phyloP scores from a whole-genome alignment of 2,888 invertebrate genomes.

The Chirona hameri region DNA sequence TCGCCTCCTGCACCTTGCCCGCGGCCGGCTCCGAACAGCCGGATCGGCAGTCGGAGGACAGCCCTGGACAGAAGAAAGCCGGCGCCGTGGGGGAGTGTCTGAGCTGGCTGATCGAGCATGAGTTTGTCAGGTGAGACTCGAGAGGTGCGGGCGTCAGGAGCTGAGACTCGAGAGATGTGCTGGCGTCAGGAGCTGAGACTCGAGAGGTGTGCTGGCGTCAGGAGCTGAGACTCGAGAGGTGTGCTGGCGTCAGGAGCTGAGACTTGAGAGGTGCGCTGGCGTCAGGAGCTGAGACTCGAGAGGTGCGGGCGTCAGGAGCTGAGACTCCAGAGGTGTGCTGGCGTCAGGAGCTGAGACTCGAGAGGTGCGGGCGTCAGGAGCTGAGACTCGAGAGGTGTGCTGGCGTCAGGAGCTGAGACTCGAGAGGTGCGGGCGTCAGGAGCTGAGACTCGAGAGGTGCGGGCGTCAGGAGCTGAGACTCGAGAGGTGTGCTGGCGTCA shows the following conservation, averaged over 20 bases:
- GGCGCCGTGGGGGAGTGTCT: background rate
- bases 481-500: too few species aligned
- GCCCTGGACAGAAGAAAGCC: background rate
- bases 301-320: too few species aligned
- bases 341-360: background rate
- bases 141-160: too few species aligned
- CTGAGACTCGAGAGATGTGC: too few species aligned
- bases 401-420: background rate
- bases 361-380: too few species aligned
- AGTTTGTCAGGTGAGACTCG: constrained; percentile 24
- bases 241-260: background rate
- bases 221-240: background rate
- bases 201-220: too few species aligned
- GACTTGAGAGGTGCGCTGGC: background rate
- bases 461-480: too few species aligned
- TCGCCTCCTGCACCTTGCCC: background rate
- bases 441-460: too few species aligned
- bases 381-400: background rate
- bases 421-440: too few species aligned
- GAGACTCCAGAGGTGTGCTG: background rate
- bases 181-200: too few species aligned
- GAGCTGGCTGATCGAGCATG: background rate
- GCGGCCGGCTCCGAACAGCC: background rate
- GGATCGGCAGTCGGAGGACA: background rate
- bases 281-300: background rate